Evolutionary conservation across 2,113 vertebrate species (phyloP), one percentile per base, ranked within the genome.

Genomic region (Tragelaphus strepsiceros): DNA sequence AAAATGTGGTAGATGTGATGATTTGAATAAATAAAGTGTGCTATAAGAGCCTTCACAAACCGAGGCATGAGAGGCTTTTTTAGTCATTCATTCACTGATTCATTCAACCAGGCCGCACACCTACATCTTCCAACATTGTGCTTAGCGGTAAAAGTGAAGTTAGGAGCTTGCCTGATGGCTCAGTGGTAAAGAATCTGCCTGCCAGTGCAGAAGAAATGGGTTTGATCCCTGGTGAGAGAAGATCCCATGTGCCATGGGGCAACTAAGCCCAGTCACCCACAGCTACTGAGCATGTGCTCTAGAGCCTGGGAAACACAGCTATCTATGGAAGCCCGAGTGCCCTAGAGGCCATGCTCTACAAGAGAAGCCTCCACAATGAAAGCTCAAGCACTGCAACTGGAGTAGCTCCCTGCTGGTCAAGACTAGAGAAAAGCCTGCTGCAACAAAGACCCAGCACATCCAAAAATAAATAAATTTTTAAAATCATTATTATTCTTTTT

Each of bases 311-410:
- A 24, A 43, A 24, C 71, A 39, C 35, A 74, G 12, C 35, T 14
- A 14, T 0, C 35, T 14, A 14, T 0, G 1, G 71, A 43, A 77
- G 71, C 39, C 39, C 39, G 0, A 39, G 35, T 4, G 6, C 12
- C 71, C 71, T 77, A 14, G 71, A 26, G 71, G 0, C 21, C 35
- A 43, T 2, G 6, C 35, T 43, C 35, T 14, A 43, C 11, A 24
- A 74, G 35, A 77, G 22, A 77, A 43, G 71, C 71, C 22, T 43
- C 71, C 0, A 2, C 71, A 43, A 43, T 2, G 35, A 77, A 77
- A 77, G 35, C 71, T 14, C 22, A 11, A 39, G 35, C 22, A 4
- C 35, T 26, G 22, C 71, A 43, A 32, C 71, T 43, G 14, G 71
- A 43, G 35, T 26, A 26, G 71, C 71, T 71, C 71, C 71, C 71